Evolutionary conservation across 2,888 invertebrate species (phyloP).

Genomic region (Pecten maximus): DNA sequence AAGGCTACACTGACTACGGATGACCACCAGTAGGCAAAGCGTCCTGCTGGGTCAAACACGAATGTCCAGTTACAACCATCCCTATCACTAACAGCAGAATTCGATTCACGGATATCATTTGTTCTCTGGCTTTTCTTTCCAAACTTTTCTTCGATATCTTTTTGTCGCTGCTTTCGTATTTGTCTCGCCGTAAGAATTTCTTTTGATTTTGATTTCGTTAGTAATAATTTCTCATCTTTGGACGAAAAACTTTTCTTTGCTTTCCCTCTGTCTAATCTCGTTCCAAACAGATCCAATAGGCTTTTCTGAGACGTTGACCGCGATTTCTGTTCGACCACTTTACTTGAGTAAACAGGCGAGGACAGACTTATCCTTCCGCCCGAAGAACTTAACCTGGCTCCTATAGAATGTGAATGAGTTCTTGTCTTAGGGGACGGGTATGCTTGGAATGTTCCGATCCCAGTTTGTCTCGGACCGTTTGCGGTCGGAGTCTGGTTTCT

Average conservation of each 20-base stretch:
- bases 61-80: conserved; percentile 89
- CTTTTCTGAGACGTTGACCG: conserved; percentile 86
- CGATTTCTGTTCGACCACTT: conserved; percentile 74
- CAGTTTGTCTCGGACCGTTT: conserved; percentile 86
- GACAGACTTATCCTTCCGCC: conserved; percentile 83
- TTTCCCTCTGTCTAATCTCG: conserved; percentile 87
- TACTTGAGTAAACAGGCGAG: conserved; percentile 83
- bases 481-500: conserved; percentile 46
- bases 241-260: conserved; percentile 82
- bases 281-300: conserved; percentile 89
- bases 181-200: conserved; percentile 86
- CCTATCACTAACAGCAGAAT: conserved; percentile 84
- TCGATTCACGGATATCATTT: conserved; percentile 75
- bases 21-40: conserved; percentile 86
- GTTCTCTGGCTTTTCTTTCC: conserved; percentile 77
- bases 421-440: conserved; percentile 58
- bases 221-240: conserved; percentile 85
- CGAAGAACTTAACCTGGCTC: conserved; percentile 85
- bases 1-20: conserved; percentile 82
- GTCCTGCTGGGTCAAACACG: conserved; percentile 98
- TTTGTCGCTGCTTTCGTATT: conserved; percentile 81
- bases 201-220: conserved; percentile 86
- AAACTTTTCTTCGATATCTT: conserved; percentile 82
- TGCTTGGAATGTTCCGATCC: conserved; percentile 54
- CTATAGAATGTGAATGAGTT: conserved; percentile 76